Evolutionary conservation across 2,888 invertebrate species (phyloP).

Genomic region (Aelia acuminata): DNA sequence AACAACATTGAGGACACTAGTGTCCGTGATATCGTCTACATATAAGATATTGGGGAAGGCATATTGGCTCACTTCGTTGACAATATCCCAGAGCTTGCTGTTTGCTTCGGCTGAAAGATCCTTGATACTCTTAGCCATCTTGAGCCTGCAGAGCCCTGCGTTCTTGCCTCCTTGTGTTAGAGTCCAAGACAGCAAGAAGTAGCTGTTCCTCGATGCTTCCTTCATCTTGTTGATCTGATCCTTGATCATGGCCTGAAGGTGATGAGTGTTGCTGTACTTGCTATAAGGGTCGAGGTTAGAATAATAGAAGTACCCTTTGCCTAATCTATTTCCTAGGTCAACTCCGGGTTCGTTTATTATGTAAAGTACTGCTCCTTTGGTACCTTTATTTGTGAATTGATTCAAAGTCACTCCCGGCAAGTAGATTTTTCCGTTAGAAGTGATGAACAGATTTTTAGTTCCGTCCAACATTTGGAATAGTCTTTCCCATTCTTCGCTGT

Average conservation of each 20-base stretch:
- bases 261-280: not conserved
- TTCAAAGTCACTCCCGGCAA: not conserved
- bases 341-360: not conserved
- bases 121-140: not conserved
- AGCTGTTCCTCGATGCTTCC: not conserved
- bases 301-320: constrained; percentile 14
- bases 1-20: not conserved
- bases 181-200: not conserved
- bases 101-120: not conserved
- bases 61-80: not conserved
- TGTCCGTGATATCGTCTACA: not conserved
- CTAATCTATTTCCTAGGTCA: not conserved
- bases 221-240: constrained; percentile 5
- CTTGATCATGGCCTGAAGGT: not conserved
- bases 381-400: not conserved
- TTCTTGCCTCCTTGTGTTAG: not conserved
- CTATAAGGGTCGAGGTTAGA: not conserved
- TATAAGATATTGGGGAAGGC: not conserved
- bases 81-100: not conserved
- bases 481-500: not conserved
- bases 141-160: not conserved
- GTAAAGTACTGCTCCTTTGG: not conserved
- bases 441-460: not conserved
- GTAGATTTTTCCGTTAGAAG: not conserved
- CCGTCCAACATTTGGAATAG: not conserved